phyloP scores from a whole-genome alignment of 2,113 vertebrate species.

The Cyprinodon brontotheroides region DNA sequence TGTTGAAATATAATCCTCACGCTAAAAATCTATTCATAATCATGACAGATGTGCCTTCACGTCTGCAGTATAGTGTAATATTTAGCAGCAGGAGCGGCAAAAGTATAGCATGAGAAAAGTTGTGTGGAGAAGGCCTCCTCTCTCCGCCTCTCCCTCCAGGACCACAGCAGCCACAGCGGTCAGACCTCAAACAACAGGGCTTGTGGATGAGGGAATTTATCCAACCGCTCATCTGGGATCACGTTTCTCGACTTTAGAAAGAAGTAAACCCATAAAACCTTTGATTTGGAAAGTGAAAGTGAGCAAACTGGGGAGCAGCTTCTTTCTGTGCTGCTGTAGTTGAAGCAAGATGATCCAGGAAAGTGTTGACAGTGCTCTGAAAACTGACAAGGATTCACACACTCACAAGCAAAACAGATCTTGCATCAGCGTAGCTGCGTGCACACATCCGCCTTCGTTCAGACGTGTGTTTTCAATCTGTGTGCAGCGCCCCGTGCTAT shows the following conservation, averaged over 20 bases:
- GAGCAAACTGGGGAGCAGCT: constrained; percentile 23
- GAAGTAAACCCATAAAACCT: background rate
- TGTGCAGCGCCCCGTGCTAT: constrained; percentile 58
- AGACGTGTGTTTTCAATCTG: constrained; percentile 60
- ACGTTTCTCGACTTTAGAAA: constrained; percentile 27
- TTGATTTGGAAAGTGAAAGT: constrained; percentile 39
- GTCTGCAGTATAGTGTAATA: constrained; percentile 42
- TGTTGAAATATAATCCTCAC: constrained; percentile 57
- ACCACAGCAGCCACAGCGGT: constrained; percentile 64
- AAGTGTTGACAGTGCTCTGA: constrained; percentile 26
- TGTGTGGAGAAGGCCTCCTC: constrained; percentile 56
- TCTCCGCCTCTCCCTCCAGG: constrained; percentile 30
- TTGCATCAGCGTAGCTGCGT: constrained; percentile 23
- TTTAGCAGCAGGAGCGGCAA: constrained; percentile 41
- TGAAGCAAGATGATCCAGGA: constrained; percentile 4
- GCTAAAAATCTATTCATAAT: constrained; percentile 56
- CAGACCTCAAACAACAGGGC: constrained; percentile 57
- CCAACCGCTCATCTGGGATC: constrained; percentile 56
- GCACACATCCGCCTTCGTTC: constrained; percentile 9
- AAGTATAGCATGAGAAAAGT: constrained; percentile 30
- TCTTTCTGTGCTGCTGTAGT: background rate
- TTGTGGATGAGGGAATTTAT: constrained; percentile 59
- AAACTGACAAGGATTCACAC: constrained; percentile 43
- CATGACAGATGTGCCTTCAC: constrained; percentile 49
- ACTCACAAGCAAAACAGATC: constrained; percentile 27